Evolutionary conservation across 2,888 invertebrate genomes (phyloP).

Genomic region (Sminthurinus aureus): DNA sequence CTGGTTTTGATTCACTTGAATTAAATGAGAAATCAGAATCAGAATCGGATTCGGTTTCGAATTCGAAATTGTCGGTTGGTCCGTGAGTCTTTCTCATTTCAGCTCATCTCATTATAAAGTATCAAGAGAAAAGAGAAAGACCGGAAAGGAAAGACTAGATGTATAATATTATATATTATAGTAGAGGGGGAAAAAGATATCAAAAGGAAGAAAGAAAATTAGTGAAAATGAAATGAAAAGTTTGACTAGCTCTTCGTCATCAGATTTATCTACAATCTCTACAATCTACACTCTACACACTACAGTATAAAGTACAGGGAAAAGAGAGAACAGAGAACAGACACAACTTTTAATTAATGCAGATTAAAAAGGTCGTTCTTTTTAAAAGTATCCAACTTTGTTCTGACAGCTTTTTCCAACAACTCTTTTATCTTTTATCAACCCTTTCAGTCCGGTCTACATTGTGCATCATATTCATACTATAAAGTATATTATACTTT

Average conservation of each 20-base stretch:
- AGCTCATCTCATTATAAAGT: no score
- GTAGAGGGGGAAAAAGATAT: no score
- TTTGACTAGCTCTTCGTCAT: neutral
- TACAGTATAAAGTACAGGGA: neutral
- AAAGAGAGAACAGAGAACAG: neutral
- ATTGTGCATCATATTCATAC: neutral
- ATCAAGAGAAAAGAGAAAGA: no score
- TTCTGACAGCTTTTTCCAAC: neutral
- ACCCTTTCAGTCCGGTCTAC: neutral
- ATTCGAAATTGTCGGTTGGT: neutral
- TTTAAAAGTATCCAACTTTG: neutral
- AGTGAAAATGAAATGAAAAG: neutral
- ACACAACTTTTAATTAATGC: neutral
- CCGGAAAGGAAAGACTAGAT: no score
- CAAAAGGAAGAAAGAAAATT: no score
- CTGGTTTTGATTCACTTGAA: no score
- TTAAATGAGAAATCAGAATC: no score
- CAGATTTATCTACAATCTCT: neutral
- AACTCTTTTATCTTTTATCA: neutral
- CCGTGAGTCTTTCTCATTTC: neutral
- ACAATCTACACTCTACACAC: neutral
- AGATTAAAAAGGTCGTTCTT: slow-evolving; percentile 3
- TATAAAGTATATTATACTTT: neutral
- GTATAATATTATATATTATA: no score
- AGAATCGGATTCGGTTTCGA: no score